These are phyloP conservation scores for Apodemus agrarius DNA, from an alignment of 2,797 vertebrate species.

Conservation along the genomic window DNA sequence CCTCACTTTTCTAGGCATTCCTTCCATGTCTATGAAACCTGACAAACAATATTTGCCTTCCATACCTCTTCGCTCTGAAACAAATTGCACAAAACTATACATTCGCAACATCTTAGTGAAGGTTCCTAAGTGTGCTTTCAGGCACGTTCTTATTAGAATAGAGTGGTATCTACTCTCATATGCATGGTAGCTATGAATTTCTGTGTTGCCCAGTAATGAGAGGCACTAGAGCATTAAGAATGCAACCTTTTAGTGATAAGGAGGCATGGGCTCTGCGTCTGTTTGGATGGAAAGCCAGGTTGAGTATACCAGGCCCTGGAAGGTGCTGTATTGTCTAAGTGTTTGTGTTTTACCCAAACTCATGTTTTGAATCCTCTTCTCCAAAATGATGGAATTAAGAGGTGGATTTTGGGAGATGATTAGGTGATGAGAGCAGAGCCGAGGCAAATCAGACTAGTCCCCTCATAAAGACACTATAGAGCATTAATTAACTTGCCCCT, in stretches of 20 bases:
- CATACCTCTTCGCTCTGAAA: neutral
- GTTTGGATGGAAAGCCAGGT: neutral
- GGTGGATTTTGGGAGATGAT: neutral
- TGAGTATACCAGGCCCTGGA: neutral
- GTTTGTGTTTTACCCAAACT: neutral
- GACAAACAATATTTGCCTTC: neutral
- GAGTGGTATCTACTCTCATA: neutral
- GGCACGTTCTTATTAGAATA: neutral
- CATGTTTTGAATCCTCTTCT: neutral
- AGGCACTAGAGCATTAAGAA: neutral
- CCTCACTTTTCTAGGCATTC: neutral
- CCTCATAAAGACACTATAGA: neutral
- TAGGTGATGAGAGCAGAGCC: neutral
- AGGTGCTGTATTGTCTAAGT: neutral
- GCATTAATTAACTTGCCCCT: neutral
- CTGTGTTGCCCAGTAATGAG: neutral
- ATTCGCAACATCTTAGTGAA: neutral
- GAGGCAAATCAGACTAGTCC: neutral
- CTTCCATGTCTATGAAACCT: neutral
- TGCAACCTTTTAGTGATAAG: neutral
- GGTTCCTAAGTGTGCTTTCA: neutral
- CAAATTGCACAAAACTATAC: conserved; percentile 7
- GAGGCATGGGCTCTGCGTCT: neutral
- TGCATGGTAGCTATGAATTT: neutral
- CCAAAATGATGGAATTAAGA: neutral